Base-by-base conservation (phyloP, 2,113 vertebrate species). In the Urocynchramus pylzowi region DNA sequence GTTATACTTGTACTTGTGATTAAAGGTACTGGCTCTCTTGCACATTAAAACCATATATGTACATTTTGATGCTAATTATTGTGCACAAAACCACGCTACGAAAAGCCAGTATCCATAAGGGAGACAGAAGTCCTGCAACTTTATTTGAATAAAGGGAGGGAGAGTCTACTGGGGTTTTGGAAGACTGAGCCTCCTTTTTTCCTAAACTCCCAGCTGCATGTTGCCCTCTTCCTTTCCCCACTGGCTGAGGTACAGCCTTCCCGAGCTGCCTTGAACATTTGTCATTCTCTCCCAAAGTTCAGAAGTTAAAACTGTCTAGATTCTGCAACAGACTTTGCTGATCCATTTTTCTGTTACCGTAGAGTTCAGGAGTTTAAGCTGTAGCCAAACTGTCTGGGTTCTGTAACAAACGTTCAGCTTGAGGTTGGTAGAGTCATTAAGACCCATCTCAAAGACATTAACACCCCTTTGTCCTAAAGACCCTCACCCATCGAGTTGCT, bases 141-240 rank as follows among this genome's bases (percentile, higher is more conserved):
- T 76, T 50, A 42, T 59, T 50, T 13, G 6, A 50, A 59, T 42
- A 35, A 42, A 42, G 37, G 13, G 16, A 67, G 35, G 13, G 53
- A 50, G 21, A 50, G 37, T 17, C 61, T 17, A 11, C 53, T 11
- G 35, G 16, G 22, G 21, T 63, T 63, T 37, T 0, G 0, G 28
- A 45, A 9, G 28, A 9, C 1, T 3, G 21, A 7, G 27, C 23
- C 27, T 61, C 28, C 39, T 52, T 37, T 45, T 45, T 12, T 37
- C 22, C 27, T 33, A 9, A 45, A 54, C 22, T 54, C 57, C 6
- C 0, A 1, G 49, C 33, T 1, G 0, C 57, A 5, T 18, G 11
- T 39, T 45, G 27, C 49, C 28, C 14, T 73, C 18, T 54, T 63
- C 47, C 21, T 63, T 84, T 53, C 27, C 22, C 14, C 57, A 22